phyloP scores from a whole-genome alignment of 2,797 vertebrate genomes.

The Sus cebifrons region DNA sequence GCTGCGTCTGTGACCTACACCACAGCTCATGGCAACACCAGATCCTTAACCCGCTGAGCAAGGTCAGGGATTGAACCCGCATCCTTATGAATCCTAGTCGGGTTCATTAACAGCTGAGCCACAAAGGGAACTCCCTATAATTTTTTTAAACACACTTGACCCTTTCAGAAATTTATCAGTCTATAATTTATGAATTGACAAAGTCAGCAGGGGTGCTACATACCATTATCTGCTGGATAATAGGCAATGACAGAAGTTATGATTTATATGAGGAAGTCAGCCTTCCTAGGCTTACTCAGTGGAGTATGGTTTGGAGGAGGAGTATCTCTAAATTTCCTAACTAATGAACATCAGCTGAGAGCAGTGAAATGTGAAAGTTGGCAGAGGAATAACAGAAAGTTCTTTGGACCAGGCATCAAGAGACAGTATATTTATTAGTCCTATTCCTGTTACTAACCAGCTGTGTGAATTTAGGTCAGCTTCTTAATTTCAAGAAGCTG shows the following conservation, averaged over 20 bases:
- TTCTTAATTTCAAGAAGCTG: not conserved
- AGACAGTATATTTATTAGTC: not conserved
- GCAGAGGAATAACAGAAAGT: conserved; percentile 28
- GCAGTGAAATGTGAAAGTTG: not conserved
- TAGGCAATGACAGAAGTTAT: not conserved
- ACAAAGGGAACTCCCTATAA: too few species aligned
- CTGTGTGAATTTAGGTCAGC: not conserved
- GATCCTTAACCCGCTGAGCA: too few species aligned
- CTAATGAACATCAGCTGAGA: conserved; percentile 29
- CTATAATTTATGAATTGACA: not conserved
- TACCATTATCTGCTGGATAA: not conserved
- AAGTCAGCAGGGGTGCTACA: not conserved
- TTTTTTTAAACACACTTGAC: not conserved
- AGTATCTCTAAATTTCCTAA: conserved; percentile 27
- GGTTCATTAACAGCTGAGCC: too few species aligned
- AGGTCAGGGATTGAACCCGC: too few species aligned
- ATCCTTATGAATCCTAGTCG: too few species aligned
- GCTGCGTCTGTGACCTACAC: too few species aligned
- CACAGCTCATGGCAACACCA: too few species aligned
- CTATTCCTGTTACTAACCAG: not conserved
- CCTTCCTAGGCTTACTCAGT: not conserved
- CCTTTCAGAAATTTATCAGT: conserved; percentile 2
- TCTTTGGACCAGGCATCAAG: not conserved
- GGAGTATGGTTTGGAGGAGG: not conserved
- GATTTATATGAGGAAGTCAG: not conserved